Evolutionary conservation across 2,888 invertebrate genomes (phyloP), one percentile per base, ranked within the genome.

Genomic region (Labia minor): DNA sequence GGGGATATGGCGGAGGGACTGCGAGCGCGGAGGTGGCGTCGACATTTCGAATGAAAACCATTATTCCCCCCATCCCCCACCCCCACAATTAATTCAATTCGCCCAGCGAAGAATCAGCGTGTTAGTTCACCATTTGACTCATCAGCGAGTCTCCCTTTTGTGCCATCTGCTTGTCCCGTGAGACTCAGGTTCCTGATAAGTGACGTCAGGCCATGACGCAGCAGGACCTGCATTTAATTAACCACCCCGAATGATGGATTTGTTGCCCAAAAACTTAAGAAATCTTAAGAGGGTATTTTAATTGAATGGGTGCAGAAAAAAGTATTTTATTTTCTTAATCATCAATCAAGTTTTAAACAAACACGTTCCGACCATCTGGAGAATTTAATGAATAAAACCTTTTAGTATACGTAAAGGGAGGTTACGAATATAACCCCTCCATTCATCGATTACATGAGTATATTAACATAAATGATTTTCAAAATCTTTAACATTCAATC

Each of bases 281-380:
- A 49, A 49, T 49, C 49, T 14, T 49, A 49, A 49, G 49, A 3
- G 49, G 49, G n/a, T 49, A 49, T 10, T 49, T 49, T 49, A 49
- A 49, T 49, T 49, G 49, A 49, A 49, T 49, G 16, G 16, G n/a
- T 49, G 4, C 49, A 49, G 49, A 49, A 49, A 49, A 49, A 49
- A 49, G 49, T n/a, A 49, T 49, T 49, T 49, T 49, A 49, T 49
- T 49, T 49, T 49, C 49, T 49, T 49, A 49, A 49, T 16, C 49
- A 49, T 49, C 49, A 49, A 49, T 49, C 49, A 49, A 49, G n/a
- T 49, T 49, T 49, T 49, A 49, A 49, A 49, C 49, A 49, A 49
- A 49, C 49, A 49, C 49, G 49, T 49, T 49, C 49, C 3, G 49
- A 49, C 3, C 49, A 49, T 49, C 49, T 49, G 49, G 49, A 49